These are phyloP conservation scores for Flexamia atlantica DNA, from an alignment of 2,888 invertebrate species.

Conservation along the genomic window DNA sequence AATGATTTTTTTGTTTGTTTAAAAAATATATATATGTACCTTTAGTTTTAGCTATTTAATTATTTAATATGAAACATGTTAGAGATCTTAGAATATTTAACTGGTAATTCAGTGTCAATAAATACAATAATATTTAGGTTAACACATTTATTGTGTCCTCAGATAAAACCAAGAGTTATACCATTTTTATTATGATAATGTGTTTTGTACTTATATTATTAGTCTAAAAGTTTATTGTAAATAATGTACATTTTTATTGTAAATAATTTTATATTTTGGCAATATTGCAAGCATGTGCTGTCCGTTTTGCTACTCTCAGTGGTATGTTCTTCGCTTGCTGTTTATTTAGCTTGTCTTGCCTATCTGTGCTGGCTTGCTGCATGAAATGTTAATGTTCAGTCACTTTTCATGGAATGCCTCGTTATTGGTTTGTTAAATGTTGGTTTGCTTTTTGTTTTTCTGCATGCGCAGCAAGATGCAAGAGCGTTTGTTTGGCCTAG, in stretches of 20 bases:
- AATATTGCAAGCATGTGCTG: slow-evolving; percentile 47
- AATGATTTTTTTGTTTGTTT: too few species aligned
- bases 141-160: too few species aligned
- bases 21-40: too few species aligned
- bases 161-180: too few species aligned
- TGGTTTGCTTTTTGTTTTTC: slow-evolving; percentile 71
- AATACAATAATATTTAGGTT: too few species aligned
- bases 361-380: slow-evolving; percentile 18
- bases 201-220: too few species aligned
- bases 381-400: background rate
- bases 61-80: too few species aligned
- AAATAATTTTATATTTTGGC: background rate
- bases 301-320: slow-evolving; percentile 13
- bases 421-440: slow-evolving; percentile 52
- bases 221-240: slow-evolving; percentile 1
- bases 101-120: background rate
- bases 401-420: slow-evolving; percentile 20
- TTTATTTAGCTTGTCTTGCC: slow-evolving; percentile 12
- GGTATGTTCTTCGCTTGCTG: slow-evolving; percentile 35
- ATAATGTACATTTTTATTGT: slow-evolving; percentile 37
- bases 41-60: too few species aligned
- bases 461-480: slow-evolving; percentile 86
- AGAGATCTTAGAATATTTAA: too few species aligned
- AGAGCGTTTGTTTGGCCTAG: slow-evolving; percentile 89
- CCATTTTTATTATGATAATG: too few species aligned